Evolutionary conservation across 2,113 vertebrate species (phyloP).

Genomic region (Potamarius usumacintae): DNA sequence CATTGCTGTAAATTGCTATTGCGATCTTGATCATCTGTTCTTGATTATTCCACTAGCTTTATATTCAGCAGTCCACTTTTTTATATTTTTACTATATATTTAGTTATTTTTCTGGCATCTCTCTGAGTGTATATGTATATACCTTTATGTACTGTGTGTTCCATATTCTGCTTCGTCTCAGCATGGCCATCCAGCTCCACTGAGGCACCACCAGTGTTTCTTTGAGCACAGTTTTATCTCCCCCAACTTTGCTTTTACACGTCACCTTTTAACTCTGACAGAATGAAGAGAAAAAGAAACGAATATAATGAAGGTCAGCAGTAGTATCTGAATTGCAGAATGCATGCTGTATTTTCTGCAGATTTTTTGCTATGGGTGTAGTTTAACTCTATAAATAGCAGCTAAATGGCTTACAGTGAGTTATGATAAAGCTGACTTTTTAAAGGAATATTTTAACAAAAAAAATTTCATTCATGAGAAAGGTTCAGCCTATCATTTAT

Average conservation of each 20-base stretch:
- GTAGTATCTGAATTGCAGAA: constrained; percentile 13
- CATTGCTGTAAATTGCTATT: constrained; percentile 33
- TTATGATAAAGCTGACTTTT: neutral
- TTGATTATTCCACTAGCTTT: constrained; percentile 44
- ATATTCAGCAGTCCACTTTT: constrained; percentile 36
- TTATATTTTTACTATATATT: constrained; percentile 36
- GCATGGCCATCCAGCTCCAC: constrained; percentile 43
- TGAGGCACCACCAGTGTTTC: constrained; percentile 48
- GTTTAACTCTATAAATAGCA: neutral
- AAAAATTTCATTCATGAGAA: neutral
- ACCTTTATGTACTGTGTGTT: constrained; percentile 44
- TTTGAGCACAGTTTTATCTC: constrained; percentile 25
- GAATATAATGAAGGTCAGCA: constrained; percentile 13
- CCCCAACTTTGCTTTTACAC: constrained; percentile 8
- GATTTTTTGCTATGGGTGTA: neutral
- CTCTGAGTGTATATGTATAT: constrained; percentile 40
- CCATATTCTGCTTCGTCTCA: constrained; percentile 32
- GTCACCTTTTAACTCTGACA: constrained; percentile 2
- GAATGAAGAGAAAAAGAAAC: neutral
- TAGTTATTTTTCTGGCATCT: constrained; percentile 30
- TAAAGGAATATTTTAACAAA: constrained; percentile 26
- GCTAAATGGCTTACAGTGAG: constrained; percentile 7
- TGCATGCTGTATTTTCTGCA: neutral
- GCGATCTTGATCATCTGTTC: constrained; percentile 34
- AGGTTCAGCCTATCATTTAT: neutral